phyloP scores from a whole-genome alignment of 2,888 invertebrate genomes.

The Tinea trinotella region DNA sequence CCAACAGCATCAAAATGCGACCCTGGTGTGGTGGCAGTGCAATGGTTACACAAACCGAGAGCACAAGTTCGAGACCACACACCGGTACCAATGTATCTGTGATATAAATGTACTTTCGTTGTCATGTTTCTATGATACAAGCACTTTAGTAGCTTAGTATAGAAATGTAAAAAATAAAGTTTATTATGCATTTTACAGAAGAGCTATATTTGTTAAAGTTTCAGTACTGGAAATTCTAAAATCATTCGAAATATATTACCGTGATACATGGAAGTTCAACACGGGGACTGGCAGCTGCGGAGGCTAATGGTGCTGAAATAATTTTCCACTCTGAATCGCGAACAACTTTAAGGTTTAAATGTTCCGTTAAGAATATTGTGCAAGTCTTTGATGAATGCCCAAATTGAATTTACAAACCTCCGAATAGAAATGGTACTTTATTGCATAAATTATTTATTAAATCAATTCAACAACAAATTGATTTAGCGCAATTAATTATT shows the following conservation, averaged over 20 bases:
- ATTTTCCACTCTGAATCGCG: slow-evolving; percentile 41
- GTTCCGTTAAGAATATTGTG: slow-evolving; percentile 32
- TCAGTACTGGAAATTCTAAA: background rate
- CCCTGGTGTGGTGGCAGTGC: too few relatives aligned
- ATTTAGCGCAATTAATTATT: background rate
- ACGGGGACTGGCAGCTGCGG: slow-evolving; percentile 38
- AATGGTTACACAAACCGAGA: too few relatives aligned
- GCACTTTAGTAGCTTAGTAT: too few relatives aligned
- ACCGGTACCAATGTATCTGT: too few relatives aligned
- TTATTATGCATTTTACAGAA: too few relatives aligned
- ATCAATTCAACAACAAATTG: background rate
- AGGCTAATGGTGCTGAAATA: slow-evolving; percentile 51
- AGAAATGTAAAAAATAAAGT: background rate
- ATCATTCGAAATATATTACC: slow-evolving; percentile 4
- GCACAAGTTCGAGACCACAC: too few relatives aligned
- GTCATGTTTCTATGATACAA: too few relatives aligned
- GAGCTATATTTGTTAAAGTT: background rate
- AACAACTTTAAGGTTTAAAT: slow-evolving; percentile 33
- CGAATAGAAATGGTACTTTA: background rate
- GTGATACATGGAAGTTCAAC: slow-evolving; percentile 1
- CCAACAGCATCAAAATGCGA: too few relatives aligned
- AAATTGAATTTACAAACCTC: too few relatives aligned
- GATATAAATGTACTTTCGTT: too few relatives aligned
- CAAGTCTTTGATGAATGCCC: background rate
- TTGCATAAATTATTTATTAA: background rate